Conservation (phyloP, 2,113 vertebrate genomes). For the Xerus inauris region DNA sequence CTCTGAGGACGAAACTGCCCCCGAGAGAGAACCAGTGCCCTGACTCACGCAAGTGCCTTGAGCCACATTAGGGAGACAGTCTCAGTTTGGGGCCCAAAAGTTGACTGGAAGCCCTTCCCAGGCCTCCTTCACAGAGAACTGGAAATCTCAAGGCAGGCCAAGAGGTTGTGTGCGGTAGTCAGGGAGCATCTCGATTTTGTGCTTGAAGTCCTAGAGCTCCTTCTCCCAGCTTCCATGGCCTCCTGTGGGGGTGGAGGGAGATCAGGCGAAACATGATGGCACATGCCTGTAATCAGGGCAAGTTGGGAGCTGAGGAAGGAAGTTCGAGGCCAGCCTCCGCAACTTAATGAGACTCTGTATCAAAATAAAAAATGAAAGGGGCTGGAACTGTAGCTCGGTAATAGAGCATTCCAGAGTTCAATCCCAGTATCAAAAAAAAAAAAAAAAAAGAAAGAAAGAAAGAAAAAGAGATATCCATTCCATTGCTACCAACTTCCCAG, state of each 20-base stretch:
- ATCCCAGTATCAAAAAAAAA: background rate
- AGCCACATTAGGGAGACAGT: background rate
- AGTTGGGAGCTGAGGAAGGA: background rate
- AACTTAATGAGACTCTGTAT: background rate
- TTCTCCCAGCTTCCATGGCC: background rate
- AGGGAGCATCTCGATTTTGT: too few relatives aligned
- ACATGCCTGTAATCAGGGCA: background rate
- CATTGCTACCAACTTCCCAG: accelerated
- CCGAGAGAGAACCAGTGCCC: background rate
- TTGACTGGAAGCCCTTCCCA: background rate
- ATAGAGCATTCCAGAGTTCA: background rate
- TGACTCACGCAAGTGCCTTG: background rate
- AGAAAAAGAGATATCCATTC: background rate
- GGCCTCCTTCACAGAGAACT: background rate
- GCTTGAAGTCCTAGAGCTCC: background rate
- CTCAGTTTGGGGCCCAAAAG: background rate
- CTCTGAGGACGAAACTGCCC: background rate
- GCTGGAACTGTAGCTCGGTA: background rate
- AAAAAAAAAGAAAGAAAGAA: too few relatives aligned
- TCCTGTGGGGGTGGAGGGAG: background rate
- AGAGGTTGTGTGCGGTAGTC: accelerated
- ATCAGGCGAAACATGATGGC: background rate
- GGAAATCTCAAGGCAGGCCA: background rate
- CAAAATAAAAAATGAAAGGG: background rate
- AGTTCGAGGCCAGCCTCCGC: background rate